Evolutionary conservation across 1,140 invertebrate species (phyloP), one percentile per base, ranked within the genome.

Genomic region (Caerostris darwini): DNA sequence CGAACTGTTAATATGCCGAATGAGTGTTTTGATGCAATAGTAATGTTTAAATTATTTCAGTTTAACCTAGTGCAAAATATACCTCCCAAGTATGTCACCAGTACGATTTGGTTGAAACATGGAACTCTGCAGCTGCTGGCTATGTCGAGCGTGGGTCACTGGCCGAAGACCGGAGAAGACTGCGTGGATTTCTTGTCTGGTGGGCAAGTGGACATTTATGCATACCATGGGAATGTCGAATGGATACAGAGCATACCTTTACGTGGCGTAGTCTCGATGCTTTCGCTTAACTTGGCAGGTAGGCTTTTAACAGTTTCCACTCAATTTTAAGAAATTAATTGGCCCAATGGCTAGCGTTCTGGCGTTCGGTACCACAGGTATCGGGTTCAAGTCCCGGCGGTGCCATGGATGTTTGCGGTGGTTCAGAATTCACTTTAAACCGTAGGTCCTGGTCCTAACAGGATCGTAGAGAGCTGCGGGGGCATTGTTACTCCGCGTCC

Each of bases 191-290:
- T 69, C 4, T 50, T 89, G 34, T 88, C 87, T 17, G 93, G 93
- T 59, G 93, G 93, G 2, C 57, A 86, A 53, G 71, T 94, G 7
- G 86, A 94, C n/a, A 86, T 94, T n/a, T 94, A 69, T 14, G 6
- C 7, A 4, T n/a, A 64, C 53, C 50, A 90, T 3, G 54, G 19
- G 3, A 71, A 17, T 12, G 10, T 58, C 4, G 34, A 50, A 34
- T 89, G 86, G 92, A 94, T 88, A 3, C 92, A 94, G 34, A 94
- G 92, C 67, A 94, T 94, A 56, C 85, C 69, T 2, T 5, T 89
- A 17, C 17, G 14, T 53, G 92, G 92, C 5, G 86, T 94, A 12
- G 69, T 94, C 54, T 94, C 92, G 1, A 81, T 94, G 69, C 14
- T 94, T 8, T 58, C 83, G 3, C 81, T 94, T 17, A 64, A 19